Evolutionary conservation across 1,140 invertebrate genomes (phyloP).

Genomic region (Aphis craccivora): DNA sequence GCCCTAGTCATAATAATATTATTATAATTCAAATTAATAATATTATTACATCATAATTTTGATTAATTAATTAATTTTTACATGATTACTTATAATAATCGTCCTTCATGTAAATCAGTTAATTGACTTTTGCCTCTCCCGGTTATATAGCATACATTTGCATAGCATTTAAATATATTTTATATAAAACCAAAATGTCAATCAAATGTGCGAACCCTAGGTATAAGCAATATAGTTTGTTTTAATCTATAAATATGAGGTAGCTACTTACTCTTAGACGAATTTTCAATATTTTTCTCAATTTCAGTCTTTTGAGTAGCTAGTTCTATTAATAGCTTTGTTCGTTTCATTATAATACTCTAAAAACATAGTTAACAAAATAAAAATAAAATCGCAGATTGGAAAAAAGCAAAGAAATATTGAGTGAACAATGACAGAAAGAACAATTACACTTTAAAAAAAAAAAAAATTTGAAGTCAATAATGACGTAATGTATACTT

Average conservation of each 20-base stretch:
- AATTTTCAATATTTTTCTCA: background rate
- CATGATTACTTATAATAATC: no score
- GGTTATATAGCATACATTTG: background rate
- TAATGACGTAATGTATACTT: slow-evolving; percentile 12
- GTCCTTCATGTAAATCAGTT: no score
- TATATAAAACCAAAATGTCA: background rate
- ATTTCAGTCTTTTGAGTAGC: slow-evolving; percentile 4
- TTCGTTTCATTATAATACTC: slow-evolving; percentile 1
- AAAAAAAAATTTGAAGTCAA: background rate
- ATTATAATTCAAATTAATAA: background rate
- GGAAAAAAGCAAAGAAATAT: slow-evolving; percentile 11
- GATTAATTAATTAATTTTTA: no score
- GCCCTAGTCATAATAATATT: background rate
- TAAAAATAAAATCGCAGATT: background rate
- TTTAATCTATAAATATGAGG: background rate
- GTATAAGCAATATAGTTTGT: background rate
- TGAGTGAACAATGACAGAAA: slow-evolving; percentile 25
- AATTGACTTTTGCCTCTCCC: no score
- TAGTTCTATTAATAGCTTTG: slow-evolving; percentile 19
- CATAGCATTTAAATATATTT: background rate
- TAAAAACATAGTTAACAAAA: slow-evolving; percentile 22
- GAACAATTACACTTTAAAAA: slow-evolving; percentile 18
- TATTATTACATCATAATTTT: background rate
- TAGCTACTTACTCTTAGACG: background rate
- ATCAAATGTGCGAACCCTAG: background rate